Evolutionary conservation across 2,797 vertebrate genomes (phyloP).

Genomic region (Pelobates cultripes): DNA sequence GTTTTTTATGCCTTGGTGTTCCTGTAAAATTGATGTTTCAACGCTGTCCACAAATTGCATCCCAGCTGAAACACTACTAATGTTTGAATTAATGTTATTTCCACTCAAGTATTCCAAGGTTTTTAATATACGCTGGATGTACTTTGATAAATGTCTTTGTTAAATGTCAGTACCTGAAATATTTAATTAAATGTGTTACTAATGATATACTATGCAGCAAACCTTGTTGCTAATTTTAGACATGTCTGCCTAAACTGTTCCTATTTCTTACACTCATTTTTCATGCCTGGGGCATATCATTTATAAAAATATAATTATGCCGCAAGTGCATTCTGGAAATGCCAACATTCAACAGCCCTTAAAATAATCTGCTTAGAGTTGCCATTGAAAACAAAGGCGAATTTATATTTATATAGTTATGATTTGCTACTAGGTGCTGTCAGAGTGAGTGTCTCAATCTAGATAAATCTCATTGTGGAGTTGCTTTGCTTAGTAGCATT

Average conservation of each 20-base stretch:
- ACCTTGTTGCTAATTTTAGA: conserved; percentile 17
- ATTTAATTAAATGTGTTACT: conserved; percentile 10
- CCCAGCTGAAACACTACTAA: neutral
- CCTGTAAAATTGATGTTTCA: neutral
- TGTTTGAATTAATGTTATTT: conserved; percentile 1
- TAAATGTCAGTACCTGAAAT: conserved; percentile 24
- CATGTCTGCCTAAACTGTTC: neutral
- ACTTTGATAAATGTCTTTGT: conserved; percentile 25
- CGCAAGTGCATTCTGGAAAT: neutral
- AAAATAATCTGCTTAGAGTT: neutral
- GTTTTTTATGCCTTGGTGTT: too few relatives aligned
- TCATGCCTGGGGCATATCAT: neutral
- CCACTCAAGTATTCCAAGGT: neutral
- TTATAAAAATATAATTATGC: neutral
- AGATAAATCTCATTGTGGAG: too few relatives aligned
- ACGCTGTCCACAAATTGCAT: neutral
- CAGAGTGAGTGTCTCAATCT: too few relatives aligned
- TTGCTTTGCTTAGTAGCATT: too few relatives aligned
- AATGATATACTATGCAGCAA: conserved; percentile 5
- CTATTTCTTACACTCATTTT: neutral
- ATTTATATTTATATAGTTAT: neutral
- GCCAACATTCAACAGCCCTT: neutral
- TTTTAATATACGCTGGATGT: conserved; percentile 5
- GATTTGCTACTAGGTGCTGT: too few relatives aligned
- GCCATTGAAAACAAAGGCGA: neutral